Base-by-base conservation (phyloP, 1,140 invertebrate species). In the Eriosoma lanigerum region DNA sequence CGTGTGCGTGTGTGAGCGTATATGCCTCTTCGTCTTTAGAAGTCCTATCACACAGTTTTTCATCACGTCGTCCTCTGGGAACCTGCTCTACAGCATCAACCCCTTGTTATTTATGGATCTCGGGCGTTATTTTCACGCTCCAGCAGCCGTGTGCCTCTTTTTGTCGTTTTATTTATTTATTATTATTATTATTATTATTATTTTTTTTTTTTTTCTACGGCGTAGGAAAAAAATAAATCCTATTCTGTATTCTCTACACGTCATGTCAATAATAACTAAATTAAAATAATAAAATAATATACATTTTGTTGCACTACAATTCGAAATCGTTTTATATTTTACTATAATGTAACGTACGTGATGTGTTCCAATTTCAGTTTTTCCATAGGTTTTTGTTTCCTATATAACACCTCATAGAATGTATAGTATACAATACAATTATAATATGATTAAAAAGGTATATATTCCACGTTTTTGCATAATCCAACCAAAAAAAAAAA, bases 41-140 rank as follows among this genome's bases (percentile, higher is more conserved):
- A 81, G 80, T 81, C 80, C 80, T 70, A 81, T 81, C 80, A 81
- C 66, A 73, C 80, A 50, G 68, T 81, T 81, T 81, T 81, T 81
- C 80, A 81, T 81, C 80, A 81, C 80, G 70, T 58, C 80, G 80
- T 81, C 80, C 80, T 70, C 56, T 58, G 68, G 64, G 80, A 81
- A 81, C 80, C 32, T 75, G 80, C 80, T 38, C 32, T 46, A 21
- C 64, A 81, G 66, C 68, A 72, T 66, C 66, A 70, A 70, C 80
- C 73, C 66, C 62, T 81, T 58, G 68, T 81, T 81, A 81, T 73
- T 68, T 58, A 68, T 81, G 80, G 68, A 81, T 81, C 48, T 64
- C 62, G 62, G 62, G 80, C 80, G 80, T 68, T 68, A 68, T 64
- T 68, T 81, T 81, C 80, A 68, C 80, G 80, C 58, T 68, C 80